Evolutionary conservation across 1,140 invertebrate species (phyloP).

Genomic region (Sogatella furcifera): DNA sequence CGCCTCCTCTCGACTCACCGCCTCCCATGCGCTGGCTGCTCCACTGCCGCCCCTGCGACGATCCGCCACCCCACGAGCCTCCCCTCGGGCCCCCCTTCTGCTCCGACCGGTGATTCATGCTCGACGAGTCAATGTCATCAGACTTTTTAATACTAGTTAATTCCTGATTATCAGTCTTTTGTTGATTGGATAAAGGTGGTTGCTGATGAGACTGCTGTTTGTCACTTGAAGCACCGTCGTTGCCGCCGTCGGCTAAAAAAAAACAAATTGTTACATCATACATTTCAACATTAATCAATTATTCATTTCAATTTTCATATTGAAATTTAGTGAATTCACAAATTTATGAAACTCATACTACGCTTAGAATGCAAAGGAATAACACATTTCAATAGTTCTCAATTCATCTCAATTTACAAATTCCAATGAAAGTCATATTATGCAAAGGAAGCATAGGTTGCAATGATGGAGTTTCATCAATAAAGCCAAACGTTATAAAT

Average conservation of each 20-base stretch:
- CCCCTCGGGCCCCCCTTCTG: neutral
- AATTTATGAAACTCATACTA: no score
- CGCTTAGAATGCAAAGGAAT: no score
- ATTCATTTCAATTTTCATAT: no score
- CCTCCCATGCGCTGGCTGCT: neutral
- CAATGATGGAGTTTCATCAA: no score
- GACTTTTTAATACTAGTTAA: neutral
- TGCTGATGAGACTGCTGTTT: neutral
- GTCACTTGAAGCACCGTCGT: neutral
- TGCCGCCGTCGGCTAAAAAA: neutral
- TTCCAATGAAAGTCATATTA: no score
- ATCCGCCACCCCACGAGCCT: neutral
- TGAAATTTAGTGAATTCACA: no score
- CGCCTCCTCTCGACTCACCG: neutral
- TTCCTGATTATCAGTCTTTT: conserved; percentile 1
- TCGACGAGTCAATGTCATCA: neutral
- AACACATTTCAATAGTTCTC: no score
- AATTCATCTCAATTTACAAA: no score
- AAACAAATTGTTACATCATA: no score
- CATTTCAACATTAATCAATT: no score
- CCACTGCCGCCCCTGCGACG: neutral
- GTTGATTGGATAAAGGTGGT: neutral
- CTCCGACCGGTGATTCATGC: neutral
- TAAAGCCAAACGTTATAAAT: no score
- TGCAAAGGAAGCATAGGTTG: no score